Evolutionary conservation across 2,113 vertebrate genomes (phyloP).

Genomic region (Oryzias melastigma): DNA sequence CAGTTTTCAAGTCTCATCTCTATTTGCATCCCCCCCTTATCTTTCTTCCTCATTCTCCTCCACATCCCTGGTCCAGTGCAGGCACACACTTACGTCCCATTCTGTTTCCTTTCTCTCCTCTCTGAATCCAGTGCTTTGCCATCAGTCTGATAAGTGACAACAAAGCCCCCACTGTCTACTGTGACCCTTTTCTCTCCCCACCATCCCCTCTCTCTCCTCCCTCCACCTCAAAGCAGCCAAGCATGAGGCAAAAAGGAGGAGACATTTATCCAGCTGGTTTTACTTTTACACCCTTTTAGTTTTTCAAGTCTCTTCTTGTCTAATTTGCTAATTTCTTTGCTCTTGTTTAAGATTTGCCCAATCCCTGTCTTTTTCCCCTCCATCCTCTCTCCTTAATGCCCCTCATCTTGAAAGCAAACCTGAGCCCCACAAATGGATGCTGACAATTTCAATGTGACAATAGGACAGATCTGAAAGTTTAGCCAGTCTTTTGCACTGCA

Average conservation of each 20-base stretch:
- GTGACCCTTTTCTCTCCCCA: conserved; percentile 63
- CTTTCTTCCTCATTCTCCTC: conserved; percentile 18
- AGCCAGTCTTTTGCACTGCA: conserved; percentile 50
- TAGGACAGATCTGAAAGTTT: conserved; percentile 78
- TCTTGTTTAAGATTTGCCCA: conserved; percentile 2
- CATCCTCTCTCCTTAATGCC: background rate
- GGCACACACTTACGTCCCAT: conserved; percentile 66
- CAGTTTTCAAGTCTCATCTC: conserved; percentile 35
- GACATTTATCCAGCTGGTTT: conserved; percentile 51
- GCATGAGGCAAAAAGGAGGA: conserved; percentile 54
- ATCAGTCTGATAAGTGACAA: conserved; percentile 83
- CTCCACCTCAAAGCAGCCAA: conserved; percentile 58
- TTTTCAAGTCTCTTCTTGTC: conserved; percentile 2
- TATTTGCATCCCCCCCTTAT: conserved; percentile 33
- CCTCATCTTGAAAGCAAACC: conserved; percentile 37
- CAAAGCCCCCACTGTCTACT: conserved; percentile 89
- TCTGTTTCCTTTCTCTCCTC: conserved; percentile 73
- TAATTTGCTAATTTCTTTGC: conserved; percentile 10
- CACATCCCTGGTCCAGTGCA: conserved; percentile 7
- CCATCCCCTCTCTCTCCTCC: conserved; percentile 48
- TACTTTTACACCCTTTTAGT: conserved; percentile 29
- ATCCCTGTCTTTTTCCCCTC: conserved; percentile 5
- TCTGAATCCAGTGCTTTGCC: conserved; percentile 72
- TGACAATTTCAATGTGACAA: conserved; percentile 82
- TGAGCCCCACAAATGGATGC: conserved; percentile 81